Base-by-base conservation (phyloP, 1,140 invertebrate genomes). In the Xylocopa sonorina region DNA sequence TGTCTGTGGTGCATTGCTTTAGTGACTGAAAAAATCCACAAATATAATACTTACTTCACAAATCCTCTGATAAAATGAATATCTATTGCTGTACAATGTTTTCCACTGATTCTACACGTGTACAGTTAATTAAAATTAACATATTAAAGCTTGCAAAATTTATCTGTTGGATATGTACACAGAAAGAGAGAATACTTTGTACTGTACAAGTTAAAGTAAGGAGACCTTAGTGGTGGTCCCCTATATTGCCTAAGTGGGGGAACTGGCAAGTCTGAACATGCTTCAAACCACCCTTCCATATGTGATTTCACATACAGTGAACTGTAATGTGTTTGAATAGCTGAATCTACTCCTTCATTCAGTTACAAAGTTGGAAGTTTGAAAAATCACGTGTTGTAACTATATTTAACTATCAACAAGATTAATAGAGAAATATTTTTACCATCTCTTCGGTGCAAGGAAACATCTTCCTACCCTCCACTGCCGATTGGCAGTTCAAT, bases 401-500 rank as follows among this genome's bases (percentile, higher is more conserved):
- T n/a, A 50, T 50, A 21, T 50, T 7, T n/a, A 7, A n/a, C 29
- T 2, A 6, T 43, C 3, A 51, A 38, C 32, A 43, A 29, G 32
- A 67, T 69, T 51, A n/a, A 48, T 51, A 32, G 34, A 58, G 81
- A 43, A 51, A 21, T 27, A 79, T 79, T 68, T 91, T 71, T 91
- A 95, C 94, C 95, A 96, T 96, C 69, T 94, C 89, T 32, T 93
- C 92, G 2, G 93, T 94, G 79, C 96, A 96, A 3, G 93, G 92
- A 88, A 93, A 96, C 29, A 93, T 91, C 84, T 93, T 92, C 73
- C 95, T 90, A 0, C 95, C 94, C 88, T 96, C 95, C 12, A 94
- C 93, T 50, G 92, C 91, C 3, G 94, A 95, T 78, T 96, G 95
- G 89, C 96, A 96, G 87, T 96, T 96, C 24, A 96, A 90, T 27